phyloP scores from a whole-genome alignment of 1,140 invertebrate species.

The Heliothis subflexa region DNA sequence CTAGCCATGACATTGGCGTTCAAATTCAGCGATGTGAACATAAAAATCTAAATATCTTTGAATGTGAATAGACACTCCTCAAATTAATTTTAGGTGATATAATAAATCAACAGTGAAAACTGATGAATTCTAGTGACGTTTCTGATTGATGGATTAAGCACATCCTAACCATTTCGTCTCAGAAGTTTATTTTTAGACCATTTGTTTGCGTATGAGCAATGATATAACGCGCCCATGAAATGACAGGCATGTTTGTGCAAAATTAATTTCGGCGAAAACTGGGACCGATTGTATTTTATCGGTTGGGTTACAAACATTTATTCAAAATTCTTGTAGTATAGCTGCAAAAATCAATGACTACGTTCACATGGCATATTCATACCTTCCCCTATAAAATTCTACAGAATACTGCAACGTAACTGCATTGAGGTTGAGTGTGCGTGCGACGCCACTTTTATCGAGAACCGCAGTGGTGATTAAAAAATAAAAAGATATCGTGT shows the following conservation, averaged over 20 bases:
- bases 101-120: too few species aligned
- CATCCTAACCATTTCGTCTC: not conserved
- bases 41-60: not conserved
- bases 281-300: not conserved
- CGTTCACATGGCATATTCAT: not conserved
- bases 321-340: too few species aligned
- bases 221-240: constrained; percentile 13
- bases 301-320: too few species aligned
- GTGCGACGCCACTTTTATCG: constrained; percentile 30
- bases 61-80: not conserved
- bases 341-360: not conserved
- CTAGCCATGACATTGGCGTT: constrained; percentile 15
- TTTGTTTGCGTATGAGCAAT: constrained; percentile 10
- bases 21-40: too few species aligned
- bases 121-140: not conserved
- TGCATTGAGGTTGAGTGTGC: constrained; percentile 37
- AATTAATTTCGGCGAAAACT: constrained; percentile 12
- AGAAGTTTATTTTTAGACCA: constrained; percentile 27
- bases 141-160: not conserved
- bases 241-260: constrained; percentile 26
- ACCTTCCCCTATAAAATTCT: constrained; percentile 15
- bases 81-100: too few species aligned
- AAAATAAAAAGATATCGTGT: constrained; percentile 21
- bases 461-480: constrained; percentile 21
- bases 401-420: constrained; percentile 33